Conservation (phyloP, 2,113 vertebrate genomes). For the Cyprinodon brontotheroides region DNA sequence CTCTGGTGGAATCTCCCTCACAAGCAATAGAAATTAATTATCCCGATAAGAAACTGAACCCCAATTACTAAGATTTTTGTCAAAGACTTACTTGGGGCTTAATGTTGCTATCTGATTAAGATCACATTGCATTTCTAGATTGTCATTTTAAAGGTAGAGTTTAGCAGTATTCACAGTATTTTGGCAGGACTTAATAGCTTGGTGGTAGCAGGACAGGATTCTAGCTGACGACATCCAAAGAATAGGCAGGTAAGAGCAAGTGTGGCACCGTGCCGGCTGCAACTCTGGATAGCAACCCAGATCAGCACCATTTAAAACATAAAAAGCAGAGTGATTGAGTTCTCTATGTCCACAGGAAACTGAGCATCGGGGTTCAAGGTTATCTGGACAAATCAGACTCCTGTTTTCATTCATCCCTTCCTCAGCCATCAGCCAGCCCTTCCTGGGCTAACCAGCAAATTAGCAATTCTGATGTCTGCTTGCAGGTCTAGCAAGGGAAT, state of each 20-base stretch:
- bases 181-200: conserved; percentile 37
- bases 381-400: conserved; percentile 77
- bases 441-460: conserved; percentile 70
- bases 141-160: conserved; percentile 43
- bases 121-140: conserved; percentile 27
- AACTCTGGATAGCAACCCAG: conserved; percentile 51
- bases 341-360: conserved; percentile 61
- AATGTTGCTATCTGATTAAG: conserved; percentile 49
- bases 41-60: conserved; percentile 53
- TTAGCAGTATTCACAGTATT: conserved; percentile 47
- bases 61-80: conserved; percentile 59
- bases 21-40: conserved; percentile 63
- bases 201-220: conserved; percentile 54
- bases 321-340: conserved; percentile 70
- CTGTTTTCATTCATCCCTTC: conserved; percentile 73
- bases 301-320: conserved; percentile 59
- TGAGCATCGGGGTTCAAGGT: conserved; percentile 71
- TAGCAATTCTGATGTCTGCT: conserved; percentile 78
- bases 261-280: conserved; percentile 9
- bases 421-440: conserved; percentile 61
- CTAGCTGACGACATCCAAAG: conserved; percentile 34
- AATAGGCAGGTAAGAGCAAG: conserved; percentile 48
- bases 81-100: conserved; percentile 33
- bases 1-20: conserved; percentile 59
- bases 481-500: conserved; percentile 71